Evolutionary conservation across 2,113 vertebrate species (phyloP).

Genomic region (Pycnonotus jocosus): DNA sequence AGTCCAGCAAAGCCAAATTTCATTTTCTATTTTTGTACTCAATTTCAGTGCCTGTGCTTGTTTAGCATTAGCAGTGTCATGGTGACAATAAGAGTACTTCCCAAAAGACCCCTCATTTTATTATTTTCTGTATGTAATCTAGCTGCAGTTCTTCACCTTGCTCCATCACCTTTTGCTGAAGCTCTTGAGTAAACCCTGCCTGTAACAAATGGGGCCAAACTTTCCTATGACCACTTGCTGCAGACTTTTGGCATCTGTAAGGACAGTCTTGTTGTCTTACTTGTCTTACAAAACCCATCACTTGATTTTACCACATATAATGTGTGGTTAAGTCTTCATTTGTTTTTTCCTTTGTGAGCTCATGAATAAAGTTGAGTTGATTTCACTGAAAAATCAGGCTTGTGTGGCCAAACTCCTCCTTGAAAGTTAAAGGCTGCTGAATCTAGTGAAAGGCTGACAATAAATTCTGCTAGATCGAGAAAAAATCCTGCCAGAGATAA

Average conservation of each 20-base stretch:
- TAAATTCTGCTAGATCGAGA: background rate
- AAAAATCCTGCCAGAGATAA: background rate
- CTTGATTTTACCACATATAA: background rate
- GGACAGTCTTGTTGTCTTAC: background rate
- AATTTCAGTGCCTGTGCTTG: background rate
- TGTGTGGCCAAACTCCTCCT: background rate
- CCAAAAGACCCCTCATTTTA: background rate
- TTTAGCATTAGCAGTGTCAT: background rate
- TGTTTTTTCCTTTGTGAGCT: background rate
- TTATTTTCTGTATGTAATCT: background rate
- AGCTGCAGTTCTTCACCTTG: background rate
- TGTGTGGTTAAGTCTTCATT: rapidly evolving
- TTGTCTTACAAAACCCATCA: background rate
- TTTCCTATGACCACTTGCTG: background rate
- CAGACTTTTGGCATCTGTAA: background rate
- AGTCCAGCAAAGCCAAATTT: background rate
- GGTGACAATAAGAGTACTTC: rapidly evolving
- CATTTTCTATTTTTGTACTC: background rate
- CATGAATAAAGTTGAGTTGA: background rate
- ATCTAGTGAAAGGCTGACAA: background rate
- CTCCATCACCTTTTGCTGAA: background rate
- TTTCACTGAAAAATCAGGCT: background rate
- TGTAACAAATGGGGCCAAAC: background rate
- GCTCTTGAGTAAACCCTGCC: background rate
- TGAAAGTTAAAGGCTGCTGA: conserved; percentile 18